phyloP scores from a whole-genome alignment of 2,113 vertebrate genomes.

The Mormoops blainvillei region DNA sequence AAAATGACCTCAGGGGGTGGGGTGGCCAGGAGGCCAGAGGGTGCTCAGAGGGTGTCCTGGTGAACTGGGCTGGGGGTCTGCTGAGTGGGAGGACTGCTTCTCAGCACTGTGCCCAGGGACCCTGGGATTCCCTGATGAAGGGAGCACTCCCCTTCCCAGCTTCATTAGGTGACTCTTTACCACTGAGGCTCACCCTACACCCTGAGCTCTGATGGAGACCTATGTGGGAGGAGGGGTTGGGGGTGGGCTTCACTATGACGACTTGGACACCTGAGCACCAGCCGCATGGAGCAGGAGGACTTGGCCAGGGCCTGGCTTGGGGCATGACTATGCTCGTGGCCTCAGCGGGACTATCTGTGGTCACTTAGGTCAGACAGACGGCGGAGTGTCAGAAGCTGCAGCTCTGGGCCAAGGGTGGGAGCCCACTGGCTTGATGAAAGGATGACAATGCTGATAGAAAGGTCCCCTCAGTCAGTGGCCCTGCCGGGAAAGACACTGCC shows the following conservation, averaged over 20 bases:
- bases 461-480: not conserved
- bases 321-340: accelerated
- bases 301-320: not conserved
- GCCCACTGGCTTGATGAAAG: not conserved
- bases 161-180: too few species aligned
- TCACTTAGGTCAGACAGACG: not conserved
- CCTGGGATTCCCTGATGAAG: not conserved
- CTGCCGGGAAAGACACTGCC: not conserved
- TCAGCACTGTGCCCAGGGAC: not conserved
- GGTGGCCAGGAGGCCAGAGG: not conserved
- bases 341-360: not conserved
- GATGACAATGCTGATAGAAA: not conserved
- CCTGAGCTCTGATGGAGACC: not conserved
- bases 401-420: not conserved
- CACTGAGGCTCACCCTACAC: accelerated
- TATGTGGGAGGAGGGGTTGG: not conserved
- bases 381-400: not conserved
- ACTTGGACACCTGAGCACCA: not conserved
- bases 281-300: not conserved
- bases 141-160: accelerated
- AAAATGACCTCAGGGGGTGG: slow-evolving; percentile 60
- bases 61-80: not conserved
- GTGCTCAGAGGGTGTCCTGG: not conserved
- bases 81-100: not conserved
- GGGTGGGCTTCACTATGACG: not conserved